A percentile compares a stretch with the other conserved stretches of the same genome.
phyloP scores from a whole-genome alignment of 2,113 vertebrate genomes.

The Ivindomyrus marchei region DNA sequence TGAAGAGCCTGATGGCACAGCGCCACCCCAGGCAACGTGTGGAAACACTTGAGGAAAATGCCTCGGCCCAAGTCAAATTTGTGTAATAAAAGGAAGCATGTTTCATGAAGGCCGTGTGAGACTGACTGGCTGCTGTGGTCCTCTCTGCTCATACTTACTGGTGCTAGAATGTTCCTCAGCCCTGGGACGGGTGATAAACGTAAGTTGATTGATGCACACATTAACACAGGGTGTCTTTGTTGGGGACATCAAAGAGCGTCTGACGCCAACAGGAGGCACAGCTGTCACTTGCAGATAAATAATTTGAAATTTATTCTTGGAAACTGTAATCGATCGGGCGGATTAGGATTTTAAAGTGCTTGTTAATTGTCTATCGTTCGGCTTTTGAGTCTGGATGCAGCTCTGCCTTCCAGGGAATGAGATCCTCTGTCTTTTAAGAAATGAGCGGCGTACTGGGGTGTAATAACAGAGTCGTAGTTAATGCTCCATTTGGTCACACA shows the following conservation, averaged over 20 bases:
- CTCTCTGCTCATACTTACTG: not conserved
- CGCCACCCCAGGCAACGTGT: not conserved
- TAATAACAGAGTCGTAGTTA: not conserved
- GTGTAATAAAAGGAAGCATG: not conserved
- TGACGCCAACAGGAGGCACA: not conserved
- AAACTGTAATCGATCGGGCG: conserved; percentile 6
- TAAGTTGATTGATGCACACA: not conserved
- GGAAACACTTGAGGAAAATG: not conserved
- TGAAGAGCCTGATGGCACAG: not conserved
- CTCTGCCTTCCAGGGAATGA: not conserved
- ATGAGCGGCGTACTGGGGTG: not conserved
- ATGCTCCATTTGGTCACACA: not conserved
- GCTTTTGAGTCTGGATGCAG: not conserved
- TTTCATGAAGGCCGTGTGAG: not conserved
- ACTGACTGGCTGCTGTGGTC: not conserved
- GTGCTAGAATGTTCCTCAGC: not conserved
- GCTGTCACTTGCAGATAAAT: conserved; percentile 7
- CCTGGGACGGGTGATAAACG: not conserved
- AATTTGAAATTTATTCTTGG: not conserved
- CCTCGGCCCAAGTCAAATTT: not conserved
- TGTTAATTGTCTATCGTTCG: not conserved
- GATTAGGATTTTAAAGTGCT: not conserved
- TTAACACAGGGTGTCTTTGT: not conserved
- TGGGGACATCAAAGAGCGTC: not conserved
- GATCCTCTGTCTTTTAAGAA: not conserved